phyloP scores from a whole-genome alignment of 2,797 vertebrate genomes.

The Pelobates cultripes region DNA sequence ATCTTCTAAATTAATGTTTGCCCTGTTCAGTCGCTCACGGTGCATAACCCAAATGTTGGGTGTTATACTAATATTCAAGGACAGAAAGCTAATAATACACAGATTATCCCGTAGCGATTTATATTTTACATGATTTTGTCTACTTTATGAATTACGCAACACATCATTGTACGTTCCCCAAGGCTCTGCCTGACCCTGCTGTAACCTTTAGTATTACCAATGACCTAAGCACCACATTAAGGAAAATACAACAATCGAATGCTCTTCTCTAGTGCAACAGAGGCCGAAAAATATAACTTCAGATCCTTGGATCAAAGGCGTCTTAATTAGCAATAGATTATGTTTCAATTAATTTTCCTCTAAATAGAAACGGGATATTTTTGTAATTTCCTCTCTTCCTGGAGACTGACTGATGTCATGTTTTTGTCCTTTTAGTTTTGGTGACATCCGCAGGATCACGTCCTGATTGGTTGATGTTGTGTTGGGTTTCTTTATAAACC shows the following conservation, averaged over 20 bases:
- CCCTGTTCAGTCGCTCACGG: too few species aligned
- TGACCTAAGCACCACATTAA: background rate
- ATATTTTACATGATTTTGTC: background rate
- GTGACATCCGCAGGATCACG: background rate
- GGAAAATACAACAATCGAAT: background rate
- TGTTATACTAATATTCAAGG: background rate
- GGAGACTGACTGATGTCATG: background rate
- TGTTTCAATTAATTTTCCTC: background rate
- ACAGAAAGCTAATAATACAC: background rate
- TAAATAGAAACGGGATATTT: background rate
- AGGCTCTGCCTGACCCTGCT: background rate
- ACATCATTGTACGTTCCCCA: background rate
- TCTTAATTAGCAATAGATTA: background rate
- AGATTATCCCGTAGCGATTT: background rate
- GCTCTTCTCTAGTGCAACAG: background rate
- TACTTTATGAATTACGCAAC: background rate
- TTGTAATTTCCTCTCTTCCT: background rate
- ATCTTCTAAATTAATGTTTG: too few species aligned
- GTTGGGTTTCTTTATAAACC: too few species aligned
- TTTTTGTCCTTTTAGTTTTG: background rate
- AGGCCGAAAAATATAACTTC: background rate
- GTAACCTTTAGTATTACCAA: background rate
- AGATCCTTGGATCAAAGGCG: background rate
- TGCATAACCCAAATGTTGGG: too few species aligned
- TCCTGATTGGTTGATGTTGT: too few species aligned